Base-by-base conservation (phyloP, 2,888 invertebrate genomes). In the Spialia ferax region DNA sequence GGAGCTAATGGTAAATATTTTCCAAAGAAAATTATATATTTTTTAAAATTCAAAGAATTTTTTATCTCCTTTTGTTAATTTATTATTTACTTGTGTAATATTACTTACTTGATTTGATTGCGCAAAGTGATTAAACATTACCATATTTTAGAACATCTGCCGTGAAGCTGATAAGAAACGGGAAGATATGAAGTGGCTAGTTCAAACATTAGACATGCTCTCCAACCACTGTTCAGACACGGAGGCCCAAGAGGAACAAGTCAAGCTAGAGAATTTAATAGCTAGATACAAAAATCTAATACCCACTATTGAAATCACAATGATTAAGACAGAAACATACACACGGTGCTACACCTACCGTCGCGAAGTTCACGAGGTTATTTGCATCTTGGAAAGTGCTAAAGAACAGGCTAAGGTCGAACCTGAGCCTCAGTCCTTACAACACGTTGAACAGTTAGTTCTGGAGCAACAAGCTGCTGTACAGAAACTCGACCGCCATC, bases 121-220 rank as follows among this genome's bases (percentile, higher is more conserved):
- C 52, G n/a, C 63, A 45, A 1, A 42, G 10, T 60, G 18, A 26
- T 52, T n/a, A n/a, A 13, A 29, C 13, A 13, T n/a, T 45, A 45
- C 13, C 35, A 59, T 1, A 56, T 85, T 87, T 3, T 91, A 98
- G 98, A 96, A 95, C 85, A 97, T 98, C 77, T 98, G 98, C 85
- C 96, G 96, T 70, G 98, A 98, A 91, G 98, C 98, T 38, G 98
- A 99, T 84, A 95, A 95, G 69, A 97, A 97, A 85, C 96, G 98
- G 26, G 98, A 98, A 86, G 98, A 98, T 79, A 98, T 99, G 97
- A 98, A 98, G 83, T 98, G 98, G 98, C 94, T 99, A 65, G 98
- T 98, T 0, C 98, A 98, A 87, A 97, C 97, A 13, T 90, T 99
- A 62, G 98, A 99, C 80, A 96, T 96, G 77, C 94, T 99, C 69